phyloP scores from a whole-genome alignment of 2,888 invertebrate species.

The Unio pictorum region DNA sequence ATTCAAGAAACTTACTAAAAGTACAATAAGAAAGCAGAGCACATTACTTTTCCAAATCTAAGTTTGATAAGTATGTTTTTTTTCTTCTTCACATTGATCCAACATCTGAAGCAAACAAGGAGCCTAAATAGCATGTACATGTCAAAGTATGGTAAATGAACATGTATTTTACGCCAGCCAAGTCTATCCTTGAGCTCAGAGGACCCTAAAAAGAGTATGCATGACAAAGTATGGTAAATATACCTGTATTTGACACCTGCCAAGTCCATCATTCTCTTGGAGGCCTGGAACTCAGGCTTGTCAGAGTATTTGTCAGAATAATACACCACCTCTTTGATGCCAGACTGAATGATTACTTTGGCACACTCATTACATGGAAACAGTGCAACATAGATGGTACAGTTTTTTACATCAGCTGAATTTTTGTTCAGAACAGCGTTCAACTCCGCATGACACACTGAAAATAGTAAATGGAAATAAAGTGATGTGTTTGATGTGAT shows the following conservation, averaged over 20 bases:
- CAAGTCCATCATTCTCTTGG: slow-evolving; percentile 86
- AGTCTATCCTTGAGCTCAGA: too few relatives aligned
- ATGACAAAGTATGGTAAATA: too few relatives aligned
- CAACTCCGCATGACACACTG: slow-evolving; percentile 98
- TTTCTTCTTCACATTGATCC: too few relatives aligned
- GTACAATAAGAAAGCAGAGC: too few relatives aligned
- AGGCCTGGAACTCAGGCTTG: slow-evolving; percentile 81
- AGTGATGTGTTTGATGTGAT: neutral
- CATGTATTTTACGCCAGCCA: too few relatives aligned
- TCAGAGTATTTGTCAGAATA: slow-evolving; percentile 86
- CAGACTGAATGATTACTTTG: slow-evolving; percentile 95
- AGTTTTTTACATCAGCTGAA: slow-evolving; percentile 82
- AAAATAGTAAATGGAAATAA: slow-evolving; percentile 8
- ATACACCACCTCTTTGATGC: slow-evolving; percentile 82
- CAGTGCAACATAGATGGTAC: slow-evolving; percentile 88
- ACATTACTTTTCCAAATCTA: too few relatives aligned
- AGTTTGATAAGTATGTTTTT: too few relatives aligned
- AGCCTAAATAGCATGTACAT: too few relatives aligned
- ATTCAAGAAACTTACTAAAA: too few relatives aligned
- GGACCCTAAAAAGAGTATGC: too few relatives aligned
- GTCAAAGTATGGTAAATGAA: too few relatives aligned
- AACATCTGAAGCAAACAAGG: too few relatives aligned
- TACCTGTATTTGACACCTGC: slow-evolving; percentile 79
- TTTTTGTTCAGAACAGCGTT: slow-evolving; percentile 97
- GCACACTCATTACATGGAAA: slow-evolving; percentile 99